These are phyloP conservation scores for Cheilosia grossa DNA, from an alignment of 2,888 invertebrate genomes.

Conservation along the genomic window DNA sequence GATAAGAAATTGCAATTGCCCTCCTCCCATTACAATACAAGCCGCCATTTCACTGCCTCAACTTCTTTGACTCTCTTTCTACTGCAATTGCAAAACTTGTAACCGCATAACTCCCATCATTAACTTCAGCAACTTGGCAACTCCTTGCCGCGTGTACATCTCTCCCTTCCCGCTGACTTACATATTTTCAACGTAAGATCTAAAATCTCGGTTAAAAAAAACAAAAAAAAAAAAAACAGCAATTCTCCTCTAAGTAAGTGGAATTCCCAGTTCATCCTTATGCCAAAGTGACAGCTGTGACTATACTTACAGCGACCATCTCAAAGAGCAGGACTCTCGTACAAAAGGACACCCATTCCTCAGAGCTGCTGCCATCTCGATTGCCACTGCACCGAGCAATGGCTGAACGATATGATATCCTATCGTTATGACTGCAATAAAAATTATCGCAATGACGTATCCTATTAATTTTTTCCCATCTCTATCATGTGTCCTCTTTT, in stretches of 20 bases:
- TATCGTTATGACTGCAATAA: conserved; percentile 72
- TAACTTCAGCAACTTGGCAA: conserved; percentile 9
- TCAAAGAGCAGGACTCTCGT: conserved; percentile 10
- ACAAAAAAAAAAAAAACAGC: neutral
- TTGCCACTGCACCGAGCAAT: conserved; percentile 50
- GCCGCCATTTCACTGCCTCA: neutral
- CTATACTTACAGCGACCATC: conserved; percentile 10
- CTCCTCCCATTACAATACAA: no score
- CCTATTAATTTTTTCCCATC: conserved; percentile 71
- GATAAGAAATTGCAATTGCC: no score
- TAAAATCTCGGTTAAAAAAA: conserved; percentile 20
- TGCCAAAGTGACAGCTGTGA: conserved; percentile 62
- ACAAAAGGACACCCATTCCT: conserved; percentile 28
- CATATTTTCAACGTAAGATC: conserved; percentile 25
- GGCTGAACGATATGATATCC: neutral
- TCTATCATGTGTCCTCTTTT: conserved; percentile 59
- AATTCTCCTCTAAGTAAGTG: conserved; percentile 42
- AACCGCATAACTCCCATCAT: neutral
- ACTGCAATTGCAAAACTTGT: neutral
- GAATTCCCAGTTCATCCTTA: conserved; percentile 53
- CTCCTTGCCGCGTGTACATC: conserved; percentile 4
- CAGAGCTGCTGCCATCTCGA: conserved; percentile 44
- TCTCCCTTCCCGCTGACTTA: conserved; percentile 20
- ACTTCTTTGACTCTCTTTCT: neutral
- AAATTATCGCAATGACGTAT: conserved; percentile 75